phyloP scores from a whole-genome alignment of 35 echinoderm and acorn worm species.

The Patiria miniata region DNA sequence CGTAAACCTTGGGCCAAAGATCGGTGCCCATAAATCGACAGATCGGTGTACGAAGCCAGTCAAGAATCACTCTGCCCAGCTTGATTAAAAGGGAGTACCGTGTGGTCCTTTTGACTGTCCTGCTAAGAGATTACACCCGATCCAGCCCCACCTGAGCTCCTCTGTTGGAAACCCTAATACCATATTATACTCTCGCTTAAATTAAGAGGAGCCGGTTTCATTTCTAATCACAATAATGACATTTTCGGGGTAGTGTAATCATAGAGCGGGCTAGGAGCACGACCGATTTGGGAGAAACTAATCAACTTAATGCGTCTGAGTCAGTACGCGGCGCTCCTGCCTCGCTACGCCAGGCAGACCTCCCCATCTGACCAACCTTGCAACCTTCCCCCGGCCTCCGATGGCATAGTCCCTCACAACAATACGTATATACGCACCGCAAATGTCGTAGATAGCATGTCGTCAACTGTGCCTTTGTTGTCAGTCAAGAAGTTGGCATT shows the following conservation, averaged over 20 bases:
- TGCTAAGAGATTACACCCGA: constrained; percentile 47
- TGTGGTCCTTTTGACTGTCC: constrained; percentile 26
- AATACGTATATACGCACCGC: too few species aligned
- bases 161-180: constrained; percentile 44
- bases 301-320: constrained; percentile 58
- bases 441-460: too few species aligned
- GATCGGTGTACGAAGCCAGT: too few species aligned
- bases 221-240: constrained; percentile 57
- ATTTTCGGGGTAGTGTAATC: constrained; percentile 48
- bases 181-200: constrained; percentile 50
- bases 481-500: too few species aligned
- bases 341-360: neutral
- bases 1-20: too few species aligned
- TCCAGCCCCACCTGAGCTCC: constrained; percentile 35
- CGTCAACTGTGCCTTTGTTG: too few species aligned
- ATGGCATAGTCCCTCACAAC: too few species aligned
- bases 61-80: neutral
- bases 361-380: constrained; percentile 6
- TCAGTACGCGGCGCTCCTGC: constrained; percentile 27
- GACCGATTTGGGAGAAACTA: constrained; percentile 54
- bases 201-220: constrained; percentile 54
- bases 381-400: neutral
- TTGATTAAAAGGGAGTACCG: constrained; percentile 22
- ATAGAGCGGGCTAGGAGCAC: constrained; percentile 39
- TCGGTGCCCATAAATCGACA: too few species aligned